A percentile compares a stretch with the other conserved stretches of the same genome.
Evolutionary conservation across 2,888 invertebrate genomes (phyloP).

Genomic region (Hermaeophaga mercurialis): DNA sequence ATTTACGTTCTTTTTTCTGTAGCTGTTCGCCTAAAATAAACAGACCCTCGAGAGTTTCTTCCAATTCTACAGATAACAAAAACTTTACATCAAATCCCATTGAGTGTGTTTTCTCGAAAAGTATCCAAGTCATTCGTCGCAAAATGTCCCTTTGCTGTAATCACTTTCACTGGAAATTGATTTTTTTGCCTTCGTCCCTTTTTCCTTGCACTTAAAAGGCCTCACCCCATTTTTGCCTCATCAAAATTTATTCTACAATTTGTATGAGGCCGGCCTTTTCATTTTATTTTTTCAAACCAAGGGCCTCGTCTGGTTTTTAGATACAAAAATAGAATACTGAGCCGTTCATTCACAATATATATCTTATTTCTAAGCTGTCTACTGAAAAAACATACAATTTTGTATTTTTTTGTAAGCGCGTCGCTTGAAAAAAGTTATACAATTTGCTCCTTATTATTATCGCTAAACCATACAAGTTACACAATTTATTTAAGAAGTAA

Average conservation of each 20-base stretch:
- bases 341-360: too few species aligned
- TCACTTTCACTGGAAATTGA: constrained; percentile 17
- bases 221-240: neutral
- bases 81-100: constrained; percentile 20
- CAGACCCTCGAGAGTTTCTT: constrained; percentile 13
- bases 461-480: too few species aligned
- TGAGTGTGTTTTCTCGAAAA: constrained; percentile 17
- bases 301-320: too few species aligned
- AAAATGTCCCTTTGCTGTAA: constrained; percentile 21
- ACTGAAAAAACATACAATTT: too few species aligned
- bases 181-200: neutral
- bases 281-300: too few species aligned
- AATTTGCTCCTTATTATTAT: too few species aligned
- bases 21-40: constrained; percentile 10
- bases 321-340: too few species aligned
- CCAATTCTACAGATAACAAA: constrained; percentile 15
- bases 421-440: too few species aligned
- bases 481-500: too few species aligned
- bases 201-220: constrained; percentile 4
- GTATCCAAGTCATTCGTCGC: constrained; percentile 17
- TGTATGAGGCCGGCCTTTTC: too few species aligned
- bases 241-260: constrained; percentile 9
- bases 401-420: too few species aligned
- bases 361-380: too few species aligned
- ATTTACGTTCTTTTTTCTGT: constrained; percentile 5